These are phyloP conservation scores for Pristis pectinata DNA, from an alignment of 2,797 vertebrate species.

Conservation along the genomic window DNA sequence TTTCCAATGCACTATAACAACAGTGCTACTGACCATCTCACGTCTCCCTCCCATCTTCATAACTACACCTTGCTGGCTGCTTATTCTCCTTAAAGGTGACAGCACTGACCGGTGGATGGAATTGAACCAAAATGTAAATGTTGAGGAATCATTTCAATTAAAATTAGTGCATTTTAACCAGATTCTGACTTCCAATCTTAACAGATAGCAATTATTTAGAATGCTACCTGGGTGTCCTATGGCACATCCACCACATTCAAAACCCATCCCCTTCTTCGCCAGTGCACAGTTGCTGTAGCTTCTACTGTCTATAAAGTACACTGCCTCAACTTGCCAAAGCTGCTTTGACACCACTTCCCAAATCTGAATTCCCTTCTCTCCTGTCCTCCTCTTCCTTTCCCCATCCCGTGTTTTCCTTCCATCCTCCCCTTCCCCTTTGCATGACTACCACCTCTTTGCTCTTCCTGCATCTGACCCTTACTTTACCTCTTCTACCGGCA, in stretches of 20 bases:
- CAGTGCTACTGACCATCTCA: too few relatives aligned
- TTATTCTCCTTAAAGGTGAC: background rate
- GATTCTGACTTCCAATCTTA: background rate
- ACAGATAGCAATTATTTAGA: too few relatives aligned
- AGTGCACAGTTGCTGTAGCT: too few relatives aligned
- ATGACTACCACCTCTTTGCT: background rate
- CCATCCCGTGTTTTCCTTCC: background rate
- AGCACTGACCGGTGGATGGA: background rate
- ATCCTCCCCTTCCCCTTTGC: background rate
- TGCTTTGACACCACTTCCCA: too few relatives aligned
- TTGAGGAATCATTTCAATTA: background rate
- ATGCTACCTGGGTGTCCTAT: too few relatives aligned
- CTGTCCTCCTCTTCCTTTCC: background rate
- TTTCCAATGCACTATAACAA: too few relatives aligned
- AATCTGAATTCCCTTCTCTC: too few relatives aligned
- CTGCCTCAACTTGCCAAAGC: too few relatives aligned
- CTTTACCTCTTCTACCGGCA: background rate
- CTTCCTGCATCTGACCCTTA: background rate
- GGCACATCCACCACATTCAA: too few relatives aligned
- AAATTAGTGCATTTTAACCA: background rate
- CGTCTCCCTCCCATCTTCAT: background rate
- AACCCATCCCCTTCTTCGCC: too few relatives aligned
- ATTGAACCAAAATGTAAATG: background rate
- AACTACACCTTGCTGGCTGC: background rate
- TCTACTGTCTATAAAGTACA: too few relatives aligned